These are phyloP conservation scores for Menidia menidia DNA, from an alignment of 2,797 vertebrate genomes.

Conservation along the genomic window DNA sequence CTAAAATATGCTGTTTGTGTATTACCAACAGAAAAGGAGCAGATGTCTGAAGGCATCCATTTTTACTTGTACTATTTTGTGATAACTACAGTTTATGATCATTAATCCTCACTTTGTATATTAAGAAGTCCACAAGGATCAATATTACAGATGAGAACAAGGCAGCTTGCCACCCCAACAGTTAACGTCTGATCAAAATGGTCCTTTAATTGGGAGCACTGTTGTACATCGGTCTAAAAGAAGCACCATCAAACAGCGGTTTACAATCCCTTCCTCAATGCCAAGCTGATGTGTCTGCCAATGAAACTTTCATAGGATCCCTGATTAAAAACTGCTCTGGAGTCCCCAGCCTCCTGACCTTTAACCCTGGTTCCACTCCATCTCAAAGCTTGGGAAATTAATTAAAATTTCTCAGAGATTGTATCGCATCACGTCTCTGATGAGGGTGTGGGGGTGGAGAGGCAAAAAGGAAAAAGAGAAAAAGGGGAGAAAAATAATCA, in stretches of 20 bases:
- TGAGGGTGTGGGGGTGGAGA: conserved; percentile 31
- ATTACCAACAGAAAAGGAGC: neutral
- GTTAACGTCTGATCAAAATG: conserved; percentile 83
- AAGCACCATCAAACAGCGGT: conserved; percentile 81
- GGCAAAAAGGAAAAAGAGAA: neutral
- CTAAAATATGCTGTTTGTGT: neutral
- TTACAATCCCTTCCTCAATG: conserved; percentile 85
- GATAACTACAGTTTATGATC: conserved; percentile 56
- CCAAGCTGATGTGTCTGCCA: conserved; percentile 61
- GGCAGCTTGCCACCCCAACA: conserved; percentile 67
- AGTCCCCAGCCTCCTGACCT: conserved; percentile 95
- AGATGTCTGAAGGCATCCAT: neutral
- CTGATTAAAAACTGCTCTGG: conserved; percentile 98
- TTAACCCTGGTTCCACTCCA: conserved; percentile 91
- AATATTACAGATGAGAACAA: conserved; percentile 75
- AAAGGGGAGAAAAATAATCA: conserved; percentile 50
- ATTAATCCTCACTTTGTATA: conserved; percentile 77
- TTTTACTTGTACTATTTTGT: conserved; percentile 12
- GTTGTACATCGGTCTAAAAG: conserved; percentile 68
- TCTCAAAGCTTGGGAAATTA: conserved; percentile 93
- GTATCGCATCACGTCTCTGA: conserved; percentile 84
- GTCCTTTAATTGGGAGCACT: conserved; percentile 82
- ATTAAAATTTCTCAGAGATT: conserved; percentile 92
- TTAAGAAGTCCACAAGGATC: conserved; percentile 72
- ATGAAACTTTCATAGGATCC: conserved; percentile 87